Evolutionary conservation across 2,797 vertebrate genomes (phyloP), one percentile per base, ranked within the genome.

Genomic region (Acrossocheilus fasciatus): DNA sequence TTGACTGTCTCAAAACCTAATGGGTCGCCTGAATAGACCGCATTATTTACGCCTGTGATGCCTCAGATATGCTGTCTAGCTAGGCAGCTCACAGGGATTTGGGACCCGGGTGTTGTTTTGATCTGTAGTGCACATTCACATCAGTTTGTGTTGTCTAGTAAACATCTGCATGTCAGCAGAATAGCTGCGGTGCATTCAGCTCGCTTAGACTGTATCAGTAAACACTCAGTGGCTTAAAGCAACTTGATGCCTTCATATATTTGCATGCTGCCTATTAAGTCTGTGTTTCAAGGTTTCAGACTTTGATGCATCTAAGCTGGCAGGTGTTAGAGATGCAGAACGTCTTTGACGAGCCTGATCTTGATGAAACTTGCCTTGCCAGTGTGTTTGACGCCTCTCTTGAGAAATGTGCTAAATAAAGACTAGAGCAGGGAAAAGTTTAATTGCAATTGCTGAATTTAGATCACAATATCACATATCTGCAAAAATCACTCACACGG

Each of bases 271-370:
- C 52, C 20, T 73, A 7, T 57, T 43, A 57, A n/a, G 4, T 43
- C 4, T 20, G 6, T 23, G 34, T 39, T 52, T 30, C 1, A 39
- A 52, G 18, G 6, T 39, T n/a, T 81, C 18, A 52, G 20, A 45
- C 6, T 80, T 5, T 80, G 41, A 47, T 47, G 6, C 2, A 43
- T 64, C 23, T 18, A 36, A 81, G 39, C 41, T 45, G 57, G 2
- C 6, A 0, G 14, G n/a, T 45, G 39, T 64, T 64, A 5, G 41
- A 5, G 41, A 64, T 45, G 59, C 78, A 30, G 5, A 78, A 47
- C 12, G 17, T 80, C 17, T 79, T 78, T 47, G 41, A 64, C n/a
- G 0, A 80, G 39, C 57, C 34, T 80, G 43, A 20, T 80, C 78
- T 34, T 79, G 54, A 43, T 62, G 54, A 18, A 30, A 3, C 54